Evolutionary conservation across 2,113 vertebrate genomes (phyloP).

Genomic region (Takifugu flavidus): DNA sequence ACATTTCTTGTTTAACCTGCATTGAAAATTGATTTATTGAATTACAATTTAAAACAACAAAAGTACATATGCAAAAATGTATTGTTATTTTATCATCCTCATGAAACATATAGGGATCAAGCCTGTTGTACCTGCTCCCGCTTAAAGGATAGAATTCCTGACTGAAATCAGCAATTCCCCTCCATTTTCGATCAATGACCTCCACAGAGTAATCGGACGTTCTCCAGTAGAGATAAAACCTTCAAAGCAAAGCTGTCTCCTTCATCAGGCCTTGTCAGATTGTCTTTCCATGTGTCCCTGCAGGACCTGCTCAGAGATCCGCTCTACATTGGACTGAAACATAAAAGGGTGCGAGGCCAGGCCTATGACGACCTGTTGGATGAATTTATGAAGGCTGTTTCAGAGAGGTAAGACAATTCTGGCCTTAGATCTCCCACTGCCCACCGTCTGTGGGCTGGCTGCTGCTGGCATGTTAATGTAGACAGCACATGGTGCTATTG

Average conservation of each 20-base stretch:
- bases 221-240: not conserved
- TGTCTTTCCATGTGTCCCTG: constrained; percentile 14
- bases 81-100: no score
- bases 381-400: constrained; percentile 95
- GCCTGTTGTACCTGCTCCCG: not conserved
- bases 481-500: constrained; percentile 12
- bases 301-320: constrained; percentile 90
- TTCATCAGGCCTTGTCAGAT: not conserved
- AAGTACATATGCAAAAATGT: no score
- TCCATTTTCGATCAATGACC: no score
- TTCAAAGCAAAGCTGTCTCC: not conserved
- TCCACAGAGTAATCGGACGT: no score
- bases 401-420: constrained; percentile 80
- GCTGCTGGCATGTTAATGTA: constrained; percentile 29
- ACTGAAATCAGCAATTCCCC: no score
- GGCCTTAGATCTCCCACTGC: constrained; percentile 12
- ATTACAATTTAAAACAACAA: no score
- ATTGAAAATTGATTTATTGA: no score
- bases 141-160: not conserved
- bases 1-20: no score
- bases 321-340: constrained; percentile 91
- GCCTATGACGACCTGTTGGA: constrained; percentile 92
- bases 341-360: constrained; percentile 86
- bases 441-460: constrained; percentile 34
- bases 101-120: no score